Percentiles rank a stretch among this genome's conserved stretches.
Conservation (phyloP, 2,888 invertebrate species). For the Monochamus alternatus region DNA sequence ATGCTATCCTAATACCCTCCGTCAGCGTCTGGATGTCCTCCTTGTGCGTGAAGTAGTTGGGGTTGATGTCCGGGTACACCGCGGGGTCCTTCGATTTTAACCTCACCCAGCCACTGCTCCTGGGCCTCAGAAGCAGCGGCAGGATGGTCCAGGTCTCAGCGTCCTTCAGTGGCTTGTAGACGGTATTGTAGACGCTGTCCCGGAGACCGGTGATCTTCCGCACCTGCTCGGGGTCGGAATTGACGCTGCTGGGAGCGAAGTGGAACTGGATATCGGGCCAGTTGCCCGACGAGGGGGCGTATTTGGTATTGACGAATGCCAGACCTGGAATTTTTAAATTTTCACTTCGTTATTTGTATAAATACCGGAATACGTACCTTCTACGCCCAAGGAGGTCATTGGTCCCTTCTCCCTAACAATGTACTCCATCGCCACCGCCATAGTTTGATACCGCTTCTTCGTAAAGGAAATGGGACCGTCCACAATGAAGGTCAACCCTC, state of each 20-base stretch:
- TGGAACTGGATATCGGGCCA: constrained; percentile 93
- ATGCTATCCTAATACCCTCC: constrained; percentile 89
- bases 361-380: constrained; percentile 72
- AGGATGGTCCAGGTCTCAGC: constrained; percentile 90
- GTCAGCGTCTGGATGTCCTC: constrained; percentile 86
- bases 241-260: constrained; percentile 88
- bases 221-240: constrained; percentile 88
- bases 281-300: constrained; percentile 82
- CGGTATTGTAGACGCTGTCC: constrained; percentile 87
- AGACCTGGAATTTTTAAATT: constrained; percentile 64
- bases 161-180: constrained; percentile 85
- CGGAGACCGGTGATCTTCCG: constrained; percentile 81
- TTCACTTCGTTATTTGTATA: too few relatives aligned
- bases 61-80: constrained; percentile 88
- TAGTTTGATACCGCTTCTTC: constrained; percentile 83
- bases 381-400: constrained; percentile 86
- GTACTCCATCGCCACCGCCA: constrained; percentile 86
- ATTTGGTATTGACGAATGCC: constrained; percentile 90
- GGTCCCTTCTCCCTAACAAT: constrained; percentile 87
- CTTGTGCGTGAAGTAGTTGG: constrained; percentile 92
- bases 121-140: constrained; percentile 87
- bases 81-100: constrained; percentile 87
- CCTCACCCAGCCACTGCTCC: constrained; percentile 90
- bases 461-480: constrained; percentile 87
- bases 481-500: constrained; percentile 87